Evolutionary conservation across 2,113 vertebrate species (phyloP), one percentile per base, ranked within the genome.

Genomic region (Varanus salvator): DNA sequence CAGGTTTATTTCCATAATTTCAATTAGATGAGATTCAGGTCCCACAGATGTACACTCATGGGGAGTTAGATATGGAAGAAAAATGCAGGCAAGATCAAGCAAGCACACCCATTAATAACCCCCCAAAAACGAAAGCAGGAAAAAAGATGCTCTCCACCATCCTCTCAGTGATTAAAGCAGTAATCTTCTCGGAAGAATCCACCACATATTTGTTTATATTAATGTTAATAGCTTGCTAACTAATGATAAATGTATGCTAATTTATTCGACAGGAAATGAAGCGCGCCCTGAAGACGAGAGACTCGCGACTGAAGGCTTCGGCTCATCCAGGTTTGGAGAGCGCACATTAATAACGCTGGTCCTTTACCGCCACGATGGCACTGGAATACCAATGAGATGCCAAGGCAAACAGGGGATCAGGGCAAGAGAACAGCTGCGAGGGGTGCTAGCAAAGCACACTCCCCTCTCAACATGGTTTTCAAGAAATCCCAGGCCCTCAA

Each of bases 181-280:
- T 85, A 90, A 95, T 92, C 91, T 88, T 89, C 90, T 82, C 4
- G 21, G 85, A 95, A 93, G 72, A 89, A 91, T 15, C 94, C 50
- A 78, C 71, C 85, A 54, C 0, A 0, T 82, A 90, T 95, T 95
- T 96, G 95, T 95, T 96, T 93, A 72, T 87, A 89, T 92, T 95
- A 94, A 92, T 92, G 94, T 88, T 96, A 96, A 86, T 94, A 94
- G 80, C 90, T 92, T 91, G 68, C 89, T 95, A 93, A 92, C 90
- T 91, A 94, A 91, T 92, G 90, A 93, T 91, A 92, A 95, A 93
- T 68, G 90, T 34, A 91, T 96, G 95, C 60, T 96, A 95, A 95
- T 94, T 90, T 95, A 97, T 95, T 95, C 94, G 77, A 94, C 91
- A 88, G 31, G 85, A 93, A 94, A 90, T 84, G 64, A 94, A 95